Evolutionary conservation across 2,797 vertebrate species (phyloP).

Genomic region (Enteromius radiatus): DNA sequence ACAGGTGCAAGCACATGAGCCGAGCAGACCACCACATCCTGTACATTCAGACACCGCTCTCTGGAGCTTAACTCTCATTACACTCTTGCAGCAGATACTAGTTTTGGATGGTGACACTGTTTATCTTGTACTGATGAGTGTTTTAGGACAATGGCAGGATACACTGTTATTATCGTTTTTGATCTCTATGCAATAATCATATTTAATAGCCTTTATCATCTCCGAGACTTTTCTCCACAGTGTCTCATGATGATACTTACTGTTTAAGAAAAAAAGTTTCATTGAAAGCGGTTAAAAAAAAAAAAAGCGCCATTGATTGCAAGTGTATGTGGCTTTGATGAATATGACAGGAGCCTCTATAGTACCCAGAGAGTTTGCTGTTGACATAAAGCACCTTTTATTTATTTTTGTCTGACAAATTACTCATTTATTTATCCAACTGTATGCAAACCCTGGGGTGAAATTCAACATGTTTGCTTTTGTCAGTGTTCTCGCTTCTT

Average conservation of each 20-base stretch:
- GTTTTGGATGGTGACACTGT: neutral
- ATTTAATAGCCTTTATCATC: slow-evolving; percentile 15
- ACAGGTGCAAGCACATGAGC: slow-evolving; percentile 59
- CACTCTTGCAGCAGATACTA: slow-evolving; percentile 1
- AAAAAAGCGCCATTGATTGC: neutral
- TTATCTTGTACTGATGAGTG: neutral
- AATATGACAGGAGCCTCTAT: neutral
- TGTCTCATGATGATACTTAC: neutral
- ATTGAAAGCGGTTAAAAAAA: neutral
- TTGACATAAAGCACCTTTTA: neutral
- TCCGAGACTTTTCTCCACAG: neutral
- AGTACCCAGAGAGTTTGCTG: neutral
- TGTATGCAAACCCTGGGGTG: neutral
- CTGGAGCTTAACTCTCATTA: slow-evolving; percentile 49
- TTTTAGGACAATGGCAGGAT: slow-evolving; percentile 12
- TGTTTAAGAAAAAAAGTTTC: neutral
- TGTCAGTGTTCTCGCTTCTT: neutral
- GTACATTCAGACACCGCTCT: slow-evolving; percentile 36
- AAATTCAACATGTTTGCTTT: neutral
- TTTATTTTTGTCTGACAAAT: neutral
- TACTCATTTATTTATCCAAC: neutral
- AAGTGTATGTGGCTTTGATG: neutral
- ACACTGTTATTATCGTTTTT: neutral
- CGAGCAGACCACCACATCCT: slow-evolving; percentile 24
- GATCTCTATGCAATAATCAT: neutral